phyloP scores from a whole-genome alignment of 2,113 vertebrate species.

The Tretioscincus oriximinensis region DNA sequence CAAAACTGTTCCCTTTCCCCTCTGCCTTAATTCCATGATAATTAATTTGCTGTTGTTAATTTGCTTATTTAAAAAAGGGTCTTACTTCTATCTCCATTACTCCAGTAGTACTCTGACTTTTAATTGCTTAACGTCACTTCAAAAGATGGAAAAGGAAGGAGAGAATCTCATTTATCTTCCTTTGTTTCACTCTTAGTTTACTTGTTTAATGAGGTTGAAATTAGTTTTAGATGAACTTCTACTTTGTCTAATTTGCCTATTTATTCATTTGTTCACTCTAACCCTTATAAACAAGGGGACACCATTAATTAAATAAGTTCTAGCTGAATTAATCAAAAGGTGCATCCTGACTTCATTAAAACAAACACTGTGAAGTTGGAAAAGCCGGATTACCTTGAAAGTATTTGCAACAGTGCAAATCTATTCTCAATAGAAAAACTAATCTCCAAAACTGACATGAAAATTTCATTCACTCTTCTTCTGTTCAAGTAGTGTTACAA shows the following conservation, averaged over 20 bases:
- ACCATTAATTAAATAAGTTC: constrained; percentile 19
- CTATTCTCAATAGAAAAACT: background rate
- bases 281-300: constrained; percentile 19
- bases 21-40: background rate
- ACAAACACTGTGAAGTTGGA: background rate
- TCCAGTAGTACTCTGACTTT: background rate
- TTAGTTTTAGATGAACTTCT: constrained; percentile 24
- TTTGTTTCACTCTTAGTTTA: constrained; percentile 17
- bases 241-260: constrained; percentile 21
- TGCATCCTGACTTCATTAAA: constrained; percentile 14
- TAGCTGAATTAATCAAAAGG: constrained; percentile 22
- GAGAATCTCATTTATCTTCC: constrained; percentile 10
- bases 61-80: background rate
- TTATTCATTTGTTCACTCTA: constrained; percentile 13
- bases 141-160: background rate
- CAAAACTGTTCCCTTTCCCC: background rate
- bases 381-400: background rate
- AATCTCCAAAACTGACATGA: background rate
- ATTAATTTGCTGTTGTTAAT: background rate
- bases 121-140: constrained; percentile 15
- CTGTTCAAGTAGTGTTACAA: background rate
- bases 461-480: background rate
- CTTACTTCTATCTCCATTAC: constrained; percentile 13
- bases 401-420: background rate
- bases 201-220: constrained; percentile 26